These are phyloP conservation scores for Lithobates sylvaticus DNA, from an alignment of 2,797 vertebrate genomes.

Conservation along the genomic window DNA sequence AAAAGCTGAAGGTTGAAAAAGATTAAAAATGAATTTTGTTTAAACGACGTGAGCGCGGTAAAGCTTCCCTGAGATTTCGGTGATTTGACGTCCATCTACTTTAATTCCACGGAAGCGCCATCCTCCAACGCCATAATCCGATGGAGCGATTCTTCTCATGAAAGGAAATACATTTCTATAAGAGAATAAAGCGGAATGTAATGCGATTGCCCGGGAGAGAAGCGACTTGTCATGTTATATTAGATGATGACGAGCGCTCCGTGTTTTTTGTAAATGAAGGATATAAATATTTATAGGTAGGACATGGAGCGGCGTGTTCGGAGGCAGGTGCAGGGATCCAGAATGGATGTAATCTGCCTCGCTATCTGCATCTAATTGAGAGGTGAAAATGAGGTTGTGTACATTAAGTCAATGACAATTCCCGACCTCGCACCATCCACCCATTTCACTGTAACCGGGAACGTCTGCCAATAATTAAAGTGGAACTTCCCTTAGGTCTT, in stretches of 20 bases:
- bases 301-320: neutral
- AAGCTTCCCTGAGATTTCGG: too few relatives aligned
- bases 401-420: neutral
- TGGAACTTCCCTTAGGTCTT: too few relatives aligned
- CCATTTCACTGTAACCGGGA: neutral
- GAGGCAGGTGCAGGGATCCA: neutral
- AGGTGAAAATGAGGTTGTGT: neutral
- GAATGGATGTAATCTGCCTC: slow-evolving; percentile 3
- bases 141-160: too few relatives aligned
- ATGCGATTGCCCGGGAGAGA: neutral
- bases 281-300: slow-evolving; percentile 5
- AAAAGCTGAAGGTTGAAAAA: too few relatives aligned
- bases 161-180: too few relatives aligned
- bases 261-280: neutral
- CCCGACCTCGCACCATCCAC: neutral
- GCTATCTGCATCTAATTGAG: neutral
- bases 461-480: too few relatives aligned
- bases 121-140: too few relatives aligned
- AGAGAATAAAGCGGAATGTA: neutral
- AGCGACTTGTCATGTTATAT: slow-evolving; percentile 16
- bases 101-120: too few relatives aligned
- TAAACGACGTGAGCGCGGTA: too few relatives aligned
- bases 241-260: neutral
- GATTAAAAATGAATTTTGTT: too few relatives aligned
- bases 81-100: too few relatives aligned